A percentile compares a stretch with the other conserved stretches of the same genome.
Conservation (phyloP, 2,113 vertebrate genomes). For the Asarcornis scutulata region DNA sequence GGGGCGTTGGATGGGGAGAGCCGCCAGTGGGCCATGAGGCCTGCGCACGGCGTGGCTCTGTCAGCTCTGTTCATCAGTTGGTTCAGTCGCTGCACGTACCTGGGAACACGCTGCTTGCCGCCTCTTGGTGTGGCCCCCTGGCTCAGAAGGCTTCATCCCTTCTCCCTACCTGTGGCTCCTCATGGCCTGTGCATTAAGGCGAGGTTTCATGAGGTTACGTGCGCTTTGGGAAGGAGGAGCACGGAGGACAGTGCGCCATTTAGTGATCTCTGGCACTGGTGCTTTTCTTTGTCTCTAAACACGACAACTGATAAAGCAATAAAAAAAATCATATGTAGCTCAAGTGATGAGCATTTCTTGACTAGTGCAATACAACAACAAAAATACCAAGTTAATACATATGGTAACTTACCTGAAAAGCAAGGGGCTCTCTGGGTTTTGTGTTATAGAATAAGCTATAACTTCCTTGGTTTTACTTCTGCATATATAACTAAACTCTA, state of each 20-base stretch:
- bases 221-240: neutral
- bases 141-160: neutral
- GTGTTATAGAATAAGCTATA: neutral
- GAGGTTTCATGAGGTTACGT: neutral
- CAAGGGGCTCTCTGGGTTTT: neutral
- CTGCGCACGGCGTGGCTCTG: rapidly evolving
- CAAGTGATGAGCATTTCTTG: neutral
- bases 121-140: neutral
- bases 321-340: neutral
- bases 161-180: neutral
- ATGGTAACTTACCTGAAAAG: neutral
- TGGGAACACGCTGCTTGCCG: neutral
- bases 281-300: neutral
- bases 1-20: neutral
- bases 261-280: neutral
- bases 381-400: neutral
- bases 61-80: neutral
- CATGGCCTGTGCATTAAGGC: neutral
- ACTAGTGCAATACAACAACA: neutral
- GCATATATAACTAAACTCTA: neutral
- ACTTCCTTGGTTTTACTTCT: neutral
- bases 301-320: neutral
- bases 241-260: neutral
- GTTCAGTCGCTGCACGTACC: neutral
- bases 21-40: neutral